Evolutionary conservation across 2,113 vertebrate species (phyloP).

Genomic region (Orientallactaga bullata): DNA sequence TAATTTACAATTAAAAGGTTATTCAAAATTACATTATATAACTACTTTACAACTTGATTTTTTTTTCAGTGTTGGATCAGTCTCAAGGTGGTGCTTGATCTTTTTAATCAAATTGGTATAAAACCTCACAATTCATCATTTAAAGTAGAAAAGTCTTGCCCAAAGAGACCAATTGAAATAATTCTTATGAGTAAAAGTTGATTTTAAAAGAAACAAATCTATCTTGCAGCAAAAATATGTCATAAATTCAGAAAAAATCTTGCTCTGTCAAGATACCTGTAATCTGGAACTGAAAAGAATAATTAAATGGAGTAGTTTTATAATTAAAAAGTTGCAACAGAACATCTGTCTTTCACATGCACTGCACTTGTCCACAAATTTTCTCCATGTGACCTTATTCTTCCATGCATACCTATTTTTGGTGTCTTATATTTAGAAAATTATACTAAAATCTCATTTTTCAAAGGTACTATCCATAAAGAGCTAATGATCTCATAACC

Average conservation of each 20-base stretch:
- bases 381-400: neutral
- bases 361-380: neutral
- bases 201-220: neutral
- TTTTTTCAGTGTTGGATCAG: too few species aligned
- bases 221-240: neutral
- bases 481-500: neutral
- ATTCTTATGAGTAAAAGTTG: neutral
- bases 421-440: constrained; percentile 27
- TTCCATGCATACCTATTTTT: neutral
- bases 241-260: neutral
- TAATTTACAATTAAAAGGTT: constrained; percentile 3
- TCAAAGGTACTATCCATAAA: neutral
- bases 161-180: neutral
- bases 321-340: neutral
- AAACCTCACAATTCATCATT: constrained; percentile 32
- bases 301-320: neutral
- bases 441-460: neutral
- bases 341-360: neutral
- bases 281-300: constrained; percentile 1
- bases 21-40: neutral
- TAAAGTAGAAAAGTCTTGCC: constrained; percentile 19
- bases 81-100: neutral
- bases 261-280: neutral
- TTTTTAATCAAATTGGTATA: constrained; percentile 16
- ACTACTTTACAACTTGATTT: neutral